Conservation (phyloP, 2,797 vertebrate genomes). For the Ctenosaura bakeri region DNA sequence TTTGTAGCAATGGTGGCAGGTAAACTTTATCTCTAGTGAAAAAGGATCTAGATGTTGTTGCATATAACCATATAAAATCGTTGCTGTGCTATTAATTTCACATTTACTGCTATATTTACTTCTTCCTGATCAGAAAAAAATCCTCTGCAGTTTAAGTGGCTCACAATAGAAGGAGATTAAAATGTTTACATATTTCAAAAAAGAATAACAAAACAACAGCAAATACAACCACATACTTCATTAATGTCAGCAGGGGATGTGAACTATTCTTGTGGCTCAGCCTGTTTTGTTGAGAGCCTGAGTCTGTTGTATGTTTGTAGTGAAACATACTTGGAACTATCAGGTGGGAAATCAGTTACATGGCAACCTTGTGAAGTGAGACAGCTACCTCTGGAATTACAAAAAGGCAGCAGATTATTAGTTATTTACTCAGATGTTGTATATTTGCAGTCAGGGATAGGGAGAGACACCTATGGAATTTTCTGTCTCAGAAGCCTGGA, state of each 20-base stretch:
- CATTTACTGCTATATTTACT: not conserved
- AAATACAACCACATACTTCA: not conserved
- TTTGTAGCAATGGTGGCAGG: not conserved
- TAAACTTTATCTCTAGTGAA: not conserved
- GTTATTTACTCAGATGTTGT: no score
- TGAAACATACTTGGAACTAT: not conserved
- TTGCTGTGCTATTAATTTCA: not conserved
- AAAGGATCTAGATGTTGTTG: not conserved
- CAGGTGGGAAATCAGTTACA: no score
- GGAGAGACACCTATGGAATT: no score
- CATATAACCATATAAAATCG: not conserved
- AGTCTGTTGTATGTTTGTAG: not conserved
- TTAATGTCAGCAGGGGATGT: not conserved
- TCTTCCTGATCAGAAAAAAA: not conserved
- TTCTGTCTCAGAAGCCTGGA: no score
- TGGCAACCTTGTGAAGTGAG: no score
- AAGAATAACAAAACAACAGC: not conserved
- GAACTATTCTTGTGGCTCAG: not conserved
- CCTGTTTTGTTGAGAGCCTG: not conserved
- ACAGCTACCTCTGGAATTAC: no score
- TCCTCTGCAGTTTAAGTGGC: not conserved
- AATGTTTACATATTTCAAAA: not conserved
- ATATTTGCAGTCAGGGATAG: no score
- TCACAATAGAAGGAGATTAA: not conserved
- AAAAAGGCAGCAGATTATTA: no score